Percentiles rank a stretch among this genome's conserved stretches.
Evolutionary conservation across 2,113 vertebrate genomes (phyloP).

Genomic region (Tursiops truncatus): DNA sequence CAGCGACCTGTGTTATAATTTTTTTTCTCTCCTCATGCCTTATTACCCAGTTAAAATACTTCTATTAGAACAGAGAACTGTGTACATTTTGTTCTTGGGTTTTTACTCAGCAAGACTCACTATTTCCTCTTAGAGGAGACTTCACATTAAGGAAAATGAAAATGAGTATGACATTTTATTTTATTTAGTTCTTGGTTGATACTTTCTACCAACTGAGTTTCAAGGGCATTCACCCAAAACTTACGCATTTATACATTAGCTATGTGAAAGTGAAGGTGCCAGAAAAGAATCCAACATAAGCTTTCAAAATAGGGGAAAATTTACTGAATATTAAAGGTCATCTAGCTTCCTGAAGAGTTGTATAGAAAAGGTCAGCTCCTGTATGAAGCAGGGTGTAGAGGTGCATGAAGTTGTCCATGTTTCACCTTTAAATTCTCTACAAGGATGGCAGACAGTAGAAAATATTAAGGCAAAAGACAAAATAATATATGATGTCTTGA

Average conservation of each 20-base stretch:
- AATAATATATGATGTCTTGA: background rate
- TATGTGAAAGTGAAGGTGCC: background rate
- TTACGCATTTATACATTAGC: background rate
- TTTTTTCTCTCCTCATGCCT: slow-evolving; percentile 62
- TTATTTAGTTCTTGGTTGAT: background rate
- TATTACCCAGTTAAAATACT: slow-evolving; percentile 65
- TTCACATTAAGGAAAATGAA: slow-evolving; percentile 54
- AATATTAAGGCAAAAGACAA: background rate
- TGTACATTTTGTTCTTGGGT: slow-evolving; percentile 54
- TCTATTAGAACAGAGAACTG: slow-evolving; percentile 39
- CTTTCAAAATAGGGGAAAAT: slow-evolving; percentile 21
- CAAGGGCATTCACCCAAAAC: background rate
- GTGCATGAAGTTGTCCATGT: background rate
- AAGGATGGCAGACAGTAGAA: background rate
- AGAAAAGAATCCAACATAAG: background rate
- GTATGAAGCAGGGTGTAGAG: background rate
- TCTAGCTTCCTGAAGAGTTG: background rate
- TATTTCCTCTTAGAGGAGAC: slow-evolving; percentile 31
- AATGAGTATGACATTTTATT: slow-evolving; percentile 38
- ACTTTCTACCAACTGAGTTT: background rate
- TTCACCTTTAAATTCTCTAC: slow-evolving; percentile 14
- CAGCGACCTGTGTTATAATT: slow-evolving; percentile 5
- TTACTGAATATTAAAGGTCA: slow-evolving; percentile 38
- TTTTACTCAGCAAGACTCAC: slow-evolving; percentile 32
- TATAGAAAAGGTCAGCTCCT: slow-evolving; percentile 49